Conservation (phyloP, 2,888 invertebrate genomes). For the Pachymerium ferrugineum region DNA sequence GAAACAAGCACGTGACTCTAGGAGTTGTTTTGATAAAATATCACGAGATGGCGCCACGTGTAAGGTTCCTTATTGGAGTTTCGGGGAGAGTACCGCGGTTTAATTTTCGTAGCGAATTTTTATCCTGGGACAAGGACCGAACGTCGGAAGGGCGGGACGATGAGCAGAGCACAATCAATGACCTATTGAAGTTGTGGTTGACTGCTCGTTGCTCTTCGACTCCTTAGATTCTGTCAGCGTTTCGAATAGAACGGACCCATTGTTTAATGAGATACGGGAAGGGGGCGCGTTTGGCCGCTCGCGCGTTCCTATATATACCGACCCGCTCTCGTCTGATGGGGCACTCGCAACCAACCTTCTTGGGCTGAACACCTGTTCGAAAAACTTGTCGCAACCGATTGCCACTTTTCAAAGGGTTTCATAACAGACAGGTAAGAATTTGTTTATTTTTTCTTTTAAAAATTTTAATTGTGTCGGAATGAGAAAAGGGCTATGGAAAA, state of each 20-base stretch:
- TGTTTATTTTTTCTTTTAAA: not conserved
- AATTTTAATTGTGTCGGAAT: too few species aligned
- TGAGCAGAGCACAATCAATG: not conserved
- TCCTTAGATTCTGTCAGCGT: slow-evolving; percentile 5
- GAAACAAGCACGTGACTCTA: too few species aligned
- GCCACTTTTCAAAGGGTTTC: too few species aligned
- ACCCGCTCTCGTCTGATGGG: slow-evolving; percentile 10
- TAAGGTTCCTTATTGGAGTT: not conserved
- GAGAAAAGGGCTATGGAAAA: too few species aligned
- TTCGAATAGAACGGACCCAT: not conserved
- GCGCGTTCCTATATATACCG: slow-evolving; percentile 27
- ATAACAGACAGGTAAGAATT: not conserved
- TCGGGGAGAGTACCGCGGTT: not conserved
- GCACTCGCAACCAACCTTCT: not conserved
- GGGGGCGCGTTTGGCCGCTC: slow-evolving; percentile 11
- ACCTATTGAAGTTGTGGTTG: slow-evolving; percentile 10
- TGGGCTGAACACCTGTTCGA: slow-evolving; percentile 3
- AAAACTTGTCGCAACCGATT: not conserved
- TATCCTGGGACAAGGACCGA: slow-evolving; percentile 15
- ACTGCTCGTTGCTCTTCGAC: not conserved
- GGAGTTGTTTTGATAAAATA: too few species aligned
- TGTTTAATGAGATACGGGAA: slow-evolving; percentile 15
- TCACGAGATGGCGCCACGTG: not conserved
- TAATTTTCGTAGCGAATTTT: slow-evolving; percentile 20
- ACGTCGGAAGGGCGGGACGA: slow-evolving; percentile 13